Evolutionary conservation across 2,797 vertebrate species (phyloP).

Genomic region (Clarias fuscus): DNA sequence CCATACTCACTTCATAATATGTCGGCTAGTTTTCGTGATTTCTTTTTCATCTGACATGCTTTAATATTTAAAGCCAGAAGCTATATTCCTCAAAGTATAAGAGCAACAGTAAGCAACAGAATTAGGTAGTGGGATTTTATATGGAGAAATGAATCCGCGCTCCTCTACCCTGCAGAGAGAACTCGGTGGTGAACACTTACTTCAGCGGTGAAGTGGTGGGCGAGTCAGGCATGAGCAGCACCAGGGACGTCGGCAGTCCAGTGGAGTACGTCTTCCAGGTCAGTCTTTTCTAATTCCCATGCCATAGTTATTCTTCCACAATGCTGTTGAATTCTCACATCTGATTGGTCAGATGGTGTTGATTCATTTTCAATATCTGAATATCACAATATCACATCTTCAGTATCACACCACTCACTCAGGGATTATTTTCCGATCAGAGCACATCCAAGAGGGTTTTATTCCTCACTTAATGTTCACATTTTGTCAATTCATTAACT

Average conservation of each 20-base stretch:
- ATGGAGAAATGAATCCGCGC: background rate
- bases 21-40: no score
- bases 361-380: background rate
- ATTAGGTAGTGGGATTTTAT: background rate
- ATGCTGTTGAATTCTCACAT: background rate
- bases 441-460: background rate
- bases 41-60: background rate
- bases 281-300: conserved; percentile 55
- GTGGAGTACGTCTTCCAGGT: conserved; percentile 85
- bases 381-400: no score
- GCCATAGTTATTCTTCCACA: background rate
- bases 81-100: background rate
- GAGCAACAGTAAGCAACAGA: no score
- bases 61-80: background rate
- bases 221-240: conserved; percentile 86
- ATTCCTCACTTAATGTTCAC: background rate
- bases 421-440: background rate
- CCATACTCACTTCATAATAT: no score
- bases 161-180: conserved; percentile 63
- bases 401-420: background rate
- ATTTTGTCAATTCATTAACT: background rate
- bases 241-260: conserved; percentile 86
- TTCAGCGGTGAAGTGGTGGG: conserved; percentile 90
- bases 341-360: background rate
- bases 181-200: conserved; percentile 65